A percentile compares a stretch with the other conserved stretches of the same genome.
phyloP scores from a whole-genome alignment of 2,888 invertebrate species.

The Hypselothyrea guttata region DNA sequence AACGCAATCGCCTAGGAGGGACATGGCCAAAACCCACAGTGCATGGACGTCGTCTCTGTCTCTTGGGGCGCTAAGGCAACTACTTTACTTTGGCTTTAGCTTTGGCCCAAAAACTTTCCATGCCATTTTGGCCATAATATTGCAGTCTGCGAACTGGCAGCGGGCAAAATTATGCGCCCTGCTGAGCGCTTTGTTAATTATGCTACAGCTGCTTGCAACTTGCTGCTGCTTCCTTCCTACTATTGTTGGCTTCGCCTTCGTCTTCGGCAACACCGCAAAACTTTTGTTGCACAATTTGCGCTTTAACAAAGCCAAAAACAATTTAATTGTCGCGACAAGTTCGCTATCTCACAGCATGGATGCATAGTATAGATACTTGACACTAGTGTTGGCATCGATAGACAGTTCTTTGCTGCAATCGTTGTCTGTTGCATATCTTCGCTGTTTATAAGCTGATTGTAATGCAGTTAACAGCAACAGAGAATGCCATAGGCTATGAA shows the following conservation, averaged over 20 bases:
- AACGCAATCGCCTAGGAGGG: slow-evolving; percentile 3
- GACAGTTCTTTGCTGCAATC: no score
- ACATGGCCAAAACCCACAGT: no score
- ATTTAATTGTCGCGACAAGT: slow-evolving; percentile 65
- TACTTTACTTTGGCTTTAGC: slow-evolving; percentile 67
- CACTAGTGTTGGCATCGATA: no score
- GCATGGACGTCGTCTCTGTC: slow-evolving; percentile 15
- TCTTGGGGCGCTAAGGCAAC: slow-evolving; percentile 63
- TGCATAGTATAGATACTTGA: no score
- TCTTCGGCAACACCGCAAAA: slow-evolving; percentile 53
- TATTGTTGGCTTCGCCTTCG: slow-evolving; percentile 42
- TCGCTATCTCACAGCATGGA: no score
- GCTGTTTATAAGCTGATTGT: no score
- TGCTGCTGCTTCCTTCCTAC: slow-evolving; percentile 30
- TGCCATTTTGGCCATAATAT: slow-evolving; percentile 49
- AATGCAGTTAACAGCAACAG: no score
- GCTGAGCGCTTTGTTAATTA: slow-evolving; percentile 73
- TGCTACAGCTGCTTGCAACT: slow-evolving; percentile 39
- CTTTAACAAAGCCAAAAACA: slow-evolving; percentile 72
- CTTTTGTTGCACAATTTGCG: slow-evolving; percentile 72
- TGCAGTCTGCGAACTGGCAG: slow-evolving; percentile 48
- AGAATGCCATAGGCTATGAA: no score
- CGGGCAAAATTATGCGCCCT: slow-evolving; percentile 67
- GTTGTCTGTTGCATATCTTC: no score
- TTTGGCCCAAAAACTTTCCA: slow-evolving; percentile 49